Conservation (phyloP, 2,888 invertebrate genomes). For the Girardia tigrina region DNA sequence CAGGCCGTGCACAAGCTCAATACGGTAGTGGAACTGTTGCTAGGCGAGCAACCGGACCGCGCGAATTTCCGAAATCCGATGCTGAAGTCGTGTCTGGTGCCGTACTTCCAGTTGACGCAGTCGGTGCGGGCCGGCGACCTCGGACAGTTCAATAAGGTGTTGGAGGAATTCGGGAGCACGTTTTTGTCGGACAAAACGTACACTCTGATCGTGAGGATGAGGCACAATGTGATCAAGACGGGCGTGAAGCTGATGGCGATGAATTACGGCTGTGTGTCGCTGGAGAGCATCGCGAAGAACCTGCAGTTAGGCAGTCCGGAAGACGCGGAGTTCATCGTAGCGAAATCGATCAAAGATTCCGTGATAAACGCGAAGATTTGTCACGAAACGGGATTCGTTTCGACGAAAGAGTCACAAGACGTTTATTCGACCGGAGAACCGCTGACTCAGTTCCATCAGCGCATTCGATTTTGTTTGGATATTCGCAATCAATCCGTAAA, state of each 20-base stretch:
- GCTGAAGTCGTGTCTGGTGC: constrained; percentile 70
- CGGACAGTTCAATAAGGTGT: constrained; percentile 76
- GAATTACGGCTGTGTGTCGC: constrained; percentile 86
- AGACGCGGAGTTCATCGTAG: constrained; percentile 96
- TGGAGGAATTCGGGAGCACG: constrained; percentile 74
- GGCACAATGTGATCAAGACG: constrained; percentile 97
- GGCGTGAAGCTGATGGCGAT: constrained; percentile 85
- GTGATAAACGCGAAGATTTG: constrained; percentile 93
- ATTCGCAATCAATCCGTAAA: constrained; percentile 93
- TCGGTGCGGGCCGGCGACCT: constrained; percentile 81
- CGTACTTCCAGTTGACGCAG: constrained; percentile 82
- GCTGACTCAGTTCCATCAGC: constrained; percentile 82
- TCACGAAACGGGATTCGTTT: constrained; percentile 72
- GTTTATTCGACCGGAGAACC: constrained; percentile 91
- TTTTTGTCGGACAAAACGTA: constrained; percentile 87
- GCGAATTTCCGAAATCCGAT: no score
- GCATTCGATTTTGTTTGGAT: constrained; percentile 89
- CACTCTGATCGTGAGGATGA: constrained; percentile 77
- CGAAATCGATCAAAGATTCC: constrained; percentile 83
- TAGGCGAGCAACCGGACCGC: no score
- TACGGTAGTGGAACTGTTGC: no score
- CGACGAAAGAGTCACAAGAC: constrained; percentile 89
- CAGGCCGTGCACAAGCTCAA: no score
- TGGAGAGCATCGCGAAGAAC: constrained; percentile 82
- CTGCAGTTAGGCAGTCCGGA: constrained; percentile 81